These are phyloP conservation scores for Clarias macrocephalus DNA, from an alignment of 2,113 vertebrate genomes.

Conservation along the genomic window DNA sequence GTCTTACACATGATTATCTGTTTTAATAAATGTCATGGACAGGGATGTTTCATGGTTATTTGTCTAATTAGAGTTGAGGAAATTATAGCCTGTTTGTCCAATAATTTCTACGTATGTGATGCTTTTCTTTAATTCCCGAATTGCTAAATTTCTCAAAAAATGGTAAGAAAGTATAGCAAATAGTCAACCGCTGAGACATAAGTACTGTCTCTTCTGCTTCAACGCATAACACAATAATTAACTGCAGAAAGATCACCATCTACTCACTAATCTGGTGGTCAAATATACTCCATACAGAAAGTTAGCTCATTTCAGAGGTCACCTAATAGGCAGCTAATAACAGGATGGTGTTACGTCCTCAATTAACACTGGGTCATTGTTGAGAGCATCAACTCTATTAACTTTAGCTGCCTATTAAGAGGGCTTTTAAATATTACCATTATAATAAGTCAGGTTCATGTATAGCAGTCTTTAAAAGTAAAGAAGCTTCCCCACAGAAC, in stretches of 20 bases:
- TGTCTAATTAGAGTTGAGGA: background rate
- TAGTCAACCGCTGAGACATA: background rate
- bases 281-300: background rate
- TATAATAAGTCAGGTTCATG: background rate
- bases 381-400: constrained; percentile 16
- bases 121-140: background rate
- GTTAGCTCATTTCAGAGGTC: constrained; percentile 13
- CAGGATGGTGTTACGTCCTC: background rate
- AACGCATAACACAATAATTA: background rate
- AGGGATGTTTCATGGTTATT: background rate
- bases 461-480: background rate
- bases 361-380: constrained; percentile 22
- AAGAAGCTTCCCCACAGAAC: background rate
- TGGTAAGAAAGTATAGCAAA: background rate
- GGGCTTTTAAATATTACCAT: constrained; percentile 16
- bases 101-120: no score
- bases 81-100: background rate
- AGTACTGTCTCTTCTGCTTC: constrained; percentile 1
- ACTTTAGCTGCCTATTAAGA: background rate
- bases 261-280: background rate
- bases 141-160: background rate
- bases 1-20: background rate
- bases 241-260: background rate
- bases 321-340: constrained; percentile 17
- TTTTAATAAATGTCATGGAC: background rate